Evolutionary conservation across 2,113 vertebrate species (phyloP).

Genomic region (Pituophis catenifer): DNA sequence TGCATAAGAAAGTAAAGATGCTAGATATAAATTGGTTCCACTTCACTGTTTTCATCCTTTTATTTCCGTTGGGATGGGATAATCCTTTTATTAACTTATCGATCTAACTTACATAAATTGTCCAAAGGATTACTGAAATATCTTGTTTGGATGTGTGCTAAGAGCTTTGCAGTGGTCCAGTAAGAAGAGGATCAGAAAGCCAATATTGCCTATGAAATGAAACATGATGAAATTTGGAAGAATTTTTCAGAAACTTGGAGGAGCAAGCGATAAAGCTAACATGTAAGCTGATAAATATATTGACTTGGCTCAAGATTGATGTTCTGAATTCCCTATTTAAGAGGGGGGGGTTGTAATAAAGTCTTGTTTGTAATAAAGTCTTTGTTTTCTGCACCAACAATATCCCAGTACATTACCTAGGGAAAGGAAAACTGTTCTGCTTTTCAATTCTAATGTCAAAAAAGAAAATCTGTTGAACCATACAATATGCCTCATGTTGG

Average conservation of each 20-base stretch:
- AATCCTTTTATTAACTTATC: not conserved
- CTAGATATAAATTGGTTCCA: not conserved
- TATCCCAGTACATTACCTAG: not conserved
- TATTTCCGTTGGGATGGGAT: not conserved
- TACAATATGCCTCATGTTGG: not conserved
- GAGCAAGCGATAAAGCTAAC: conserved; percentile 40
- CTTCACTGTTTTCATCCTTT: not conserved
- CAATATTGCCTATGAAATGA: conserved; percentile 29
- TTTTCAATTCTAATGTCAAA: not conserved
- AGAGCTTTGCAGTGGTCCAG: not conserved
- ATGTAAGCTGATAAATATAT: conserved; percentile 38
- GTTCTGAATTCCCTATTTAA: conserved; percentile 11
- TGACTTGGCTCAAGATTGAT: conserved; percentile 15
- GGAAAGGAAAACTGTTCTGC: not conserved
- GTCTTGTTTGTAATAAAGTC: not conserved
- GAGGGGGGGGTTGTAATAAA: not conserved
- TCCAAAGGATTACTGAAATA: not conserved
- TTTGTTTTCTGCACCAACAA: not conserved
- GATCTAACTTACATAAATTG: not conserved
- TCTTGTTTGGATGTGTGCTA: not conserved
- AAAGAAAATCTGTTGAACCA: not conserved
- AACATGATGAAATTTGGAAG: conserved; percentile 49
- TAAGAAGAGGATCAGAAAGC: conserved; percentile 26
- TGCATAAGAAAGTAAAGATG: not conserved
- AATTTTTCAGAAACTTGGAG: conserved; percentile 25